phyloP scores from a whole-genome alignment of 2,888 invertebrate species.

The Drosophila anomelani region DNA sequence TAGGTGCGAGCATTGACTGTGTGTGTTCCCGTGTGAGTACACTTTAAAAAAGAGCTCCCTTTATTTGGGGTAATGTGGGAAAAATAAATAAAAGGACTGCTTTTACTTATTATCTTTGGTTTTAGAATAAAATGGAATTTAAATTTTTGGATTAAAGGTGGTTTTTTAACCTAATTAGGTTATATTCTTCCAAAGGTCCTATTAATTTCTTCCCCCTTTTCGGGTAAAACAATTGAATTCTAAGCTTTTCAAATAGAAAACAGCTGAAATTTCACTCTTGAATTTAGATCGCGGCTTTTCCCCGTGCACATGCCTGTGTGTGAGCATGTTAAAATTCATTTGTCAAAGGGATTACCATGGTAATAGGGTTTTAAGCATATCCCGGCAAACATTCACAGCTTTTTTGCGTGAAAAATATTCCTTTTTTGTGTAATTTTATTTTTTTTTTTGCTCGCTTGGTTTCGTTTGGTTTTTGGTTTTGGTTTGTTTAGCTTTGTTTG shows the following conservation, averaged over 20 bases:
- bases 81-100: not conserved
- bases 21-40: conserved; percentile 16
- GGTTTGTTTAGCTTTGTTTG: conserved; percentile 35
- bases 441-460: conserved; percentile 8
- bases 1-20: conserved; percentile 40
- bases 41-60: not conserved
- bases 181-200: accelerated
- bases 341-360: conserved; percentile 80
- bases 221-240: too few species aligned
- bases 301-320: conserved; percentile 33
- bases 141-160: too few species aligned
- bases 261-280: not conserved
- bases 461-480: conserved; percentile 30
- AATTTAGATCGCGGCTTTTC: conserved; percentile 11
- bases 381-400: conserved; percentile 59
- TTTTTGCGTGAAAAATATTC: conserved; percentile 29
- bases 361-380: conserved; percentile 77
- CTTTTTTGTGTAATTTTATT: conserved; percentile 17
- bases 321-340: conserved; percentile 75
- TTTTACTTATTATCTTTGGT: too few species aligned
- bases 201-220: too few species aligned
- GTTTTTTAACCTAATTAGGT: too few species aligned
- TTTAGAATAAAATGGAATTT: too few species aligned
- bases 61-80: too few species aligned
- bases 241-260: not conserved